These are phyloP conservation scores for Pelvicachromis taeniatus DNA, from an alignment of 2,113 vertebrate genomes.

Conservation along the genomic window DNA sequence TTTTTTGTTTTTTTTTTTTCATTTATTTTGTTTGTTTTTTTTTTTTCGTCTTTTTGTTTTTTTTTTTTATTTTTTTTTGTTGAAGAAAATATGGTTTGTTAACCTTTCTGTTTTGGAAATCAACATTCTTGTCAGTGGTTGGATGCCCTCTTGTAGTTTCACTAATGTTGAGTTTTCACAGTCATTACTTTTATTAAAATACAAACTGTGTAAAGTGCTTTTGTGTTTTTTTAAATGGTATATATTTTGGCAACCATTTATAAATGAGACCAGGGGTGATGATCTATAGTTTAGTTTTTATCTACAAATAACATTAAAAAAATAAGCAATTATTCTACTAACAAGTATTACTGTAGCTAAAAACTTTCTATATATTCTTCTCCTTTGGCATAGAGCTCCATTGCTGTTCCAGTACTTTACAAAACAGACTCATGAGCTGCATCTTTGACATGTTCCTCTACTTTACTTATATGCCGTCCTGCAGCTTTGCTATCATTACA, in stretches of 20 bases:
- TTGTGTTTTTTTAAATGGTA: background rate
- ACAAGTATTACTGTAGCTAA: background rate
- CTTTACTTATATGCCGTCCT: background rate
- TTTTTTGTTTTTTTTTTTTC: no score
- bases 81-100: background rate
- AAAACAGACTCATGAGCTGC: background rate
- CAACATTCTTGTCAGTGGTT: background rate
- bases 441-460: background rate
- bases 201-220: background rate
- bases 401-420: background rate
- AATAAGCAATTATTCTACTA: background rate
- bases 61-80: background rate
- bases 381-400: background rate
- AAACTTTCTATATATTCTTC: background rate
- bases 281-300: background rate
- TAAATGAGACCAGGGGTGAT: background rate
- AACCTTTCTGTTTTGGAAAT: background rate
- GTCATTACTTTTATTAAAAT: conserved; percentile 23
- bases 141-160: background rate
- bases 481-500: background rate
- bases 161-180: conserved; percentile 1
- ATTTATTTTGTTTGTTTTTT: no score
- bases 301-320: background rate
- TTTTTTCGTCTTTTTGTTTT: no score
- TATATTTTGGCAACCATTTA: background rate